phyloP scores from a whole-genome alignment of 2,113 vertebrate genomes.

The Salvator merianae region DNA sequence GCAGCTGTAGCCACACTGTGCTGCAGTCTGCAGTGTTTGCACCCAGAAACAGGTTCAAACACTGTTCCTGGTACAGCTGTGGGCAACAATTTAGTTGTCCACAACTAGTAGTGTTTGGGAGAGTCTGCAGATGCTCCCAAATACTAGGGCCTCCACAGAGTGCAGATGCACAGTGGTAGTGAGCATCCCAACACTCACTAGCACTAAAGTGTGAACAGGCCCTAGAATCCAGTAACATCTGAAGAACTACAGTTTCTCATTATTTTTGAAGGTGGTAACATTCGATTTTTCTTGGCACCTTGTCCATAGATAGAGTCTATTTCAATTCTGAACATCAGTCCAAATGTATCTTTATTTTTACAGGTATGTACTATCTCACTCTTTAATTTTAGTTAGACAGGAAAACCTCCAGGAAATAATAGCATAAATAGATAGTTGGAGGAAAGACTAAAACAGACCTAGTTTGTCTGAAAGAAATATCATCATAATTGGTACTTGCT shows the following conservation, averaged over 20 bases:
- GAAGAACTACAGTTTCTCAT: background rate
- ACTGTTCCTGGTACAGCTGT: no score
- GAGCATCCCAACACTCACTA: no score
- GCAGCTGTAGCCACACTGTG: no score
- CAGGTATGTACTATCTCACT: slow-evolving; percentile 10
- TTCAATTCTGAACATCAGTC: slow-evolving; percentile 14
- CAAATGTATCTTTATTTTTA: background rate
- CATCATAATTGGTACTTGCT: slow-evolving; percentile 49
- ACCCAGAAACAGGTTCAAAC: no score
- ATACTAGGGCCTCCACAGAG: no score
- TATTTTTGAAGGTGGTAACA: background rate
- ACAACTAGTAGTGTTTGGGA: no score
- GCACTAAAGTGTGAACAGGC: no score
- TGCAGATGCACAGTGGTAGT: no score
- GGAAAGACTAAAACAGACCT: slow-evolving; percentile 33
- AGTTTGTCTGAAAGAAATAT: slow-evolving; percentile 42
- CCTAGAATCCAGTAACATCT: no score
- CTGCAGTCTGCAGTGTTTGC: no score
- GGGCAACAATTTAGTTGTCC: no score
- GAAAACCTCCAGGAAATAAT: slow-evolving; percentile 45
- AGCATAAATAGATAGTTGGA: slow-evolving; percentile 31
- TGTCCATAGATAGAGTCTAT: background rate
- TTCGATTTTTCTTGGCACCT: background rate
- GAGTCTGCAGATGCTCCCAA: no score
- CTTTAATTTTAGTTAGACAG: slow-evolving; percentile 24